phyloP scores from a whole-genome alignment of 2,113 vertebrate species.

The Dicentrarchus labrax region DNA sequence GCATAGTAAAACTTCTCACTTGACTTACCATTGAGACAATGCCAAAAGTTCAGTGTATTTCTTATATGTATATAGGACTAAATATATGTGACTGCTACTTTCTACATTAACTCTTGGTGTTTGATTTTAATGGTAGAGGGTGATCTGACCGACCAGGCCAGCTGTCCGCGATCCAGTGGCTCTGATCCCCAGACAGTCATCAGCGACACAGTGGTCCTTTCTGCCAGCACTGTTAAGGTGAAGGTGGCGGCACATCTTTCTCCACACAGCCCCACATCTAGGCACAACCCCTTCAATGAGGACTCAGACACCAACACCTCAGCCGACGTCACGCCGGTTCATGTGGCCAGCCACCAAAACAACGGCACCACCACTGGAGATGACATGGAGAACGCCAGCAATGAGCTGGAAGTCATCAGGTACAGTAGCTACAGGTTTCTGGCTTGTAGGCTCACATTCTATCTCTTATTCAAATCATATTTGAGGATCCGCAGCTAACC shows the following conservation, averaged over 20 bases:
- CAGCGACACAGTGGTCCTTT: constrained; percentile 78
- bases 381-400: constrained; percentile 77
- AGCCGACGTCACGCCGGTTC: constrained; percentile 89
- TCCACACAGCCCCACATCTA: constrained; percentile 87
- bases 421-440: constrained; percentile 54
- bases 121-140: constrained; percentile 86
- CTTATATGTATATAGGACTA: constrained; percentile 1
- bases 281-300: constrained; percentile 94
- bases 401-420: constrained; percentile 96
- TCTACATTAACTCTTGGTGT: constrained; percentile 2
- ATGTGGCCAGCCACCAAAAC: constrained; percentile 73
- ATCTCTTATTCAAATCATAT: background rate
- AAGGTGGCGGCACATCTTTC: constrained; percentile 42
- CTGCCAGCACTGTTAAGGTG: constrained; percentile 41
- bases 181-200: constrained; percentile 86
- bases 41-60: constrained; percentile 51
- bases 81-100: background rate
- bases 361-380: constrained; percentile 71
- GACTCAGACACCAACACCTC: constrained; percentile 88
- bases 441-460: background rate
- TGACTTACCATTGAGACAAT: background rate
- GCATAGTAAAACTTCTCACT: background rate
- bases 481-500: background rate
- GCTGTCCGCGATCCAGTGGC: constrained; percentile 87
- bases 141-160: constrained; percentile 93